Percentiles rank a stretch among this genome's conserved stretches.
Evolutionary conservation across 30 jellyfish, hydroid and myxozoan genomes (phyloP).

Genomic region (Chrysaora quinquecirrha): DNA sequence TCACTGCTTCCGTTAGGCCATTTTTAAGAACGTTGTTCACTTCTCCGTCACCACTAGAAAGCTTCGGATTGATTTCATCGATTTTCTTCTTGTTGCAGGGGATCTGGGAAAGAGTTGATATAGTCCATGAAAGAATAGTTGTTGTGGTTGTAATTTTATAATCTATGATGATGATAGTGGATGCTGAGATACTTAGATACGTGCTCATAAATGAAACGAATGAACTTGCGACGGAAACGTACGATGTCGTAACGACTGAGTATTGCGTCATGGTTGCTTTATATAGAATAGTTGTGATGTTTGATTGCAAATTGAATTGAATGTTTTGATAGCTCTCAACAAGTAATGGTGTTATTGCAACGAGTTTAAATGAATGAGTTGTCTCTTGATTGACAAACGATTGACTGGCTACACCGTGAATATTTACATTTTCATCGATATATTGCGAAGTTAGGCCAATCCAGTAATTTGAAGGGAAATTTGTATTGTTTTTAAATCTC

Average conservation of each 20-base stretch:
- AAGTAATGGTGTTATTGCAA: constrained; percentile 53
- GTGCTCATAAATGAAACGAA: constrained; percentile 42
- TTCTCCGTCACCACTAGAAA: constrained; percentile 40
- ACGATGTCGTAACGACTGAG: constrained; percentile 10
- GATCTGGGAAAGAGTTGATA: constrained; percentile 9
- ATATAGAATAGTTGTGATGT: not conserved
- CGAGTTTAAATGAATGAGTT: constrained; percentile 20
- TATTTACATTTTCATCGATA: constrained; percentile 17
- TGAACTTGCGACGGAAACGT: constrained; percentile 14
- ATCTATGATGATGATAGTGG: constrained; percentile 25
- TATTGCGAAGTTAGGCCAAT: constrained; percentile 31
- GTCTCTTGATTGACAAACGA: not conserved
- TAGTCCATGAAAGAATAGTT: constrained; percentile 33
- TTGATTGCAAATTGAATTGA: constrained; percentile 20
- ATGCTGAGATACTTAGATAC: constrained; percentile 23
- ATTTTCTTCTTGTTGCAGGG: constrained; percentile 25
- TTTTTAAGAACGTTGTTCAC: constrained; percentile 3
- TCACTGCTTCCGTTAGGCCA: constrained; percentile 5
- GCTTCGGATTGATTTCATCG: constrained; percentile 14
- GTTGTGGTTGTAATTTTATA: not conserved
- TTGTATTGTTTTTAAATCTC: constrained; percentile 41
- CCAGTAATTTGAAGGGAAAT: constrained; percentile 60
- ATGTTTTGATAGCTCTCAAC: constrained; percentile 46
- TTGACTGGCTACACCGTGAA: constrained; percentile 37
- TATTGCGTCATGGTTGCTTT: constrained; percentile 36